Percentiles rank a stretch among this genome's conserved stretches.
Conservation (phyloP, 1,140 invertebrate genomes). For the Bursaphelenchus mucronatus region DNA sequence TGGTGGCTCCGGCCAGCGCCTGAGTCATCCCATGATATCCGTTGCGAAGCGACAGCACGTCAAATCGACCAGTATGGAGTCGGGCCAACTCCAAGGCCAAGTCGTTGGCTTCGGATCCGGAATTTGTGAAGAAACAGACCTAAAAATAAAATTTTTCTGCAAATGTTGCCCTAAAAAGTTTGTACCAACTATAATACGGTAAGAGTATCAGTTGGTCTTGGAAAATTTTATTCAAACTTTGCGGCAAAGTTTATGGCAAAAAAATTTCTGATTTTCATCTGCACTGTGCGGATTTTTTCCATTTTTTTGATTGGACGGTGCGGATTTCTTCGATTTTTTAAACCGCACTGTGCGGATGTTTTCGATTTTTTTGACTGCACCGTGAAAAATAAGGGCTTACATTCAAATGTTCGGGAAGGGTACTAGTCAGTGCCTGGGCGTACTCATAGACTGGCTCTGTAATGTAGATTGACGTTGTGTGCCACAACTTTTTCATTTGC, state of each 20-base stretch:
- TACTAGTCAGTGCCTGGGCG: conserved; percentile 73
- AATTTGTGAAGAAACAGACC: conserved; percentile 78
- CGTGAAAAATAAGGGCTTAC: conserved; percentile 62
- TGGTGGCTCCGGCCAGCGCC: conserved; percentile 76
- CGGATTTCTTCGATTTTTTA: too few relatives aligned
- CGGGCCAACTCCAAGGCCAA: conserved; percentile 81
- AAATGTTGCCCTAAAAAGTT: too few relatives aligned
- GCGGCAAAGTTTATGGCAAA: too few relatives aligned
- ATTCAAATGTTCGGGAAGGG: conserved; percentile 78
- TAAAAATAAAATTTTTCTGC: conserved; percentile 16
- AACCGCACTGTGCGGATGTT: too few relatives aligned
- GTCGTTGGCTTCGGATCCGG: conserved; percentile 94
- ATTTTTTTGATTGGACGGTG: too few relatives aligned
- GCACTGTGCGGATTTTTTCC: too few relatives aligned
- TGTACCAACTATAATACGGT: too few relatives aligned
- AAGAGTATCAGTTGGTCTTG: too few relatives aligned
- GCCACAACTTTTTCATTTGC: conserved; percentile 79
- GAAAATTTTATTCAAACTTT: too few relatives aligned
- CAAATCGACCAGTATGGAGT: conserved; percentile 75
- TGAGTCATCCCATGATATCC: conserved; percentile 84
- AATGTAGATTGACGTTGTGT: conserved; percentile 80
- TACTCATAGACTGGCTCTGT: conserved; percentile 86
- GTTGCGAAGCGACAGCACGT: conserved; percentile 79
- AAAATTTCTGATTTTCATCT: too few relatives aligned
- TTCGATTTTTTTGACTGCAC: too few relatives aligned